phyloP scores from a whole-genome alignment of 2,888 invertebrate species.

The Endomychus coccineus region DNA sequence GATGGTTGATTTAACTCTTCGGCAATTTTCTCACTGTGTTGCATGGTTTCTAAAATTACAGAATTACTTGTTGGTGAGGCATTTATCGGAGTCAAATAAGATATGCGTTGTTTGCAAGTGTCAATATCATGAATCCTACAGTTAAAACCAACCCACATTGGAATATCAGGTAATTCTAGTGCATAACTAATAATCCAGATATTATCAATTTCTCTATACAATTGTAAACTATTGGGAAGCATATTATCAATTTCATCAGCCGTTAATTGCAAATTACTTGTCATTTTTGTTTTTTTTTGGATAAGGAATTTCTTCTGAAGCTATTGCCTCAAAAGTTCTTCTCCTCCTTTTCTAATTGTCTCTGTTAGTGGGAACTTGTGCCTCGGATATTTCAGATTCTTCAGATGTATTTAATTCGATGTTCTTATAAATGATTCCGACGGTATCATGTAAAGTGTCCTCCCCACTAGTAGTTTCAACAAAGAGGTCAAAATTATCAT shows the following conservation, averaged over 20 bases:
- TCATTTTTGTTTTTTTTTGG: conserved; percentile 25
- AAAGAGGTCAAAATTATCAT: conserved; percentile 15
- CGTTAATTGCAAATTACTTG: conserved; percentile 16
- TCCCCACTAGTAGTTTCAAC: conserved; percentile 14
- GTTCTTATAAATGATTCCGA: conserved; percentile 12
- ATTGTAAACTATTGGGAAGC: conserved; percentile 19
- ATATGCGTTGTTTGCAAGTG: conserved; percentile 23
- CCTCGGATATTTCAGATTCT: conserved; percentile 5
- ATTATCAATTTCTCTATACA: conserved; percentile 11
- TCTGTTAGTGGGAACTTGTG: conserved; percentile 8
- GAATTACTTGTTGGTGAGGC: conserved; percentile 25
- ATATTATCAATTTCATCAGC: conserved; percentile 21
- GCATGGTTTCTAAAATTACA: conserved; percentile 23
- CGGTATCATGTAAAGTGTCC: conserved; percentile 12
- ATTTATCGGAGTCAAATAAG: conserved; percentile 30
- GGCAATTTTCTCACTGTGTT: conserved; percentile 21
- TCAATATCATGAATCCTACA: conserved; percentile 17
- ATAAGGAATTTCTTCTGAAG: conserved; percentile 19
- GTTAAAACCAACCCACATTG: conserved; percentile 11
- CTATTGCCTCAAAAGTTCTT: conserved; percentile 23
- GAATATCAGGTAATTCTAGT: conserved; percentile 9
- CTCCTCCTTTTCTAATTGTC: conserved; percentile 19
- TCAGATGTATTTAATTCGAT: conserved; percentile 4
- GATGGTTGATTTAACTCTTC: conserved; percentile 22
- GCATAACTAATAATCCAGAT: conserved; percentile 9